These are phyloP conservation scores for Machaerirhynchus nigripectus DNA, from an alignment of 2,113 vertebrate species.

Conservation along the genomic window DNA sequence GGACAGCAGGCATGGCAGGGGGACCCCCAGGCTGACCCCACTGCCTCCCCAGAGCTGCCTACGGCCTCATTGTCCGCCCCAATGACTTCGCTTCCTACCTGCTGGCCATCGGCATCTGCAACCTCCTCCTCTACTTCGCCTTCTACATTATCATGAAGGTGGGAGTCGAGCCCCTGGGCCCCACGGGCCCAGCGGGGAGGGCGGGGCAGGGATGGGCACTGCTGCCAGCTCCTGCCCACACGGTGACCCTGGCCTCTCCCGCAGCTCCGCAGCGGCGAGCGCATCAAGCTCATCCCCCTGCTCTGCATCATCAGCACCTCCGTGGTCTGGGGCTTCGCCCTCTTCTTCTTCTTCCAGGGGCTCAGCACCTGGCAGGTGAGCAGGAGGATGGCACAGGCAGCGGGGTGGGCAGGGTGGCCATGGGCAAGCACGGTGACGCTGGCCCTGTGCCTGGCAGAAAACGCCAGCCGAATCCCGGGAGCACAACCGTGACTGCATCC, in stretches of 20 bases:
- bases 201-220: background rate
- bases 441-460: conserved; percentile 77
- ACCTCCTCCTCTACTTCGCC: conserved; percentile 96
- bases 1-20: accelerated
- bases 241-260: accelerated
- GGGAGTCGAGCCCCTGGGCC: background rate
- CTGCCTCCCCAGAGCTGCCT: conserved; percentile 81
- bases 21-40: background rate
- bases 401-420: accelerated
- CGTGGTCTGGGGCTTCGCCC: conserved; percentile 92
- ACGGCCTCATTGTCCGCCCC: conserved; percentile 88
- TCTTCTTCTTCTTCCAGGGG: conserved; percentile 99
- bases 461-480: conserved; percentile 94
- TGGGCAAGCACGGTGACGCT: accelerated
- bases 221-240: background rate
- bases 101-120: conserved; percentile 96
- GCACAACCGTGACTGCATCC: conserved; percentile 94
- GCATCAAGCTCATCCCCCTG: conserved; percentile 86
- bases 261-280: conserved; percentile 85
- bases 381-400: background rate
- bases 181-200: accelerated
- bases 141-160: conserved; percentile 99
- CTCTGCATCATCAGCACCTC: conserved; percentile 91
- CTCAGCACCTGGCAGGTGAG: conserved; percentile 98
- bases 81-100: conserved; percentile 97